These are phyloP conservation scores for Drosophila melanica DNA, from an alignment of 1,140 invertebrate species.

Conservation along the genomic window DNA sequence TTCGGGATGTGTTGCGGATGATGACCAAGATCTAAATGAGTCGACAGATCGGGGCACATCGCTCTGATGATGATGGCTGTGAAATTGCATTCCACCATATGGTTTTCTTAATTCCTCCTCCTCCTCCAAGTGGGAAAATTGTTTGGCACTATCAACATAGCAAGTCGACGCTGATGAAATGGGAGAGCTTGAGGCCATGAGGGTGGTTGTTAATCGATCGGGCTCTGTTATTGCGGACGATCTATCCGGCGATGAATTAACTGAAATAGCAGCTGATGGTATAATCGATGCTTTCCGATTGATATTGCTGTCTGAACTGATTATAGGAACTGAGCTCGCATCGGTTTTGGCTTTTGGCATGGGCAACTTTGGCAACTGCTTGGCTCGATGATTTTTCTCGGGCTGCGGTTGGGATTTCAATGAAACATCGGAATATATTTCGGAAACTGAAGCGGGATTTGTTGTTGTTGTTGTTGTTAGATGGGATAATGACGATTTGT, in stretches of 20 bases:
- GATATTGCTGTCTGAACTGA: slow-evolving; percentile 14
- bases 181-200: slow-evolving; percentile 1
- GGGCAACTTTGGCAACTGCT: slow-evolving; percentile 71
- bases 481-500: slow-evolving; percentile 31
- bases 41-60: neutral
- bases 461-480: neutral
- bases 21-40: slow-evolving; percentile 6
- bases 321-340: slow-evolving; percentile 25
- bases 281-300: neutral
- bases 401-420: slow-evolving; percentile 9
- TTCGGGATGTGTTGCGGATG: neutral
- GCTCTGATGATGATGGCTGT: neutral
- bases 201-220: neutral
- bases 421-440: slow-evolving; percentile 14
- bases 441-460: slow-evolving; percentile 1
- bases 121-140: neutral
- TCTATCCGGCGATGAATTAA: slow-evolving; percentile 11
- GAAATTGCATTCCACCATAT: neutral
- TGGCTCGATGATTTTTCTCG: slow-evolving; percentile 51
- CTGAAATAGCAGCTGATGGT: slow-evolving; percentile 4
- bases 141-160: slow-evolving; percentile 1
- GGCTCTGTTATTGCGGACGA: neutral
- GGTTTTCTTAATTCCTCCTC: neutral
- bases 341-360: slow-evolving; percentile 18
- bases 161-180: neutral